phyloP scores from a whole-genome alignment of 2,888 invertebrate species.

The Metallyticus violacea region DNA sequence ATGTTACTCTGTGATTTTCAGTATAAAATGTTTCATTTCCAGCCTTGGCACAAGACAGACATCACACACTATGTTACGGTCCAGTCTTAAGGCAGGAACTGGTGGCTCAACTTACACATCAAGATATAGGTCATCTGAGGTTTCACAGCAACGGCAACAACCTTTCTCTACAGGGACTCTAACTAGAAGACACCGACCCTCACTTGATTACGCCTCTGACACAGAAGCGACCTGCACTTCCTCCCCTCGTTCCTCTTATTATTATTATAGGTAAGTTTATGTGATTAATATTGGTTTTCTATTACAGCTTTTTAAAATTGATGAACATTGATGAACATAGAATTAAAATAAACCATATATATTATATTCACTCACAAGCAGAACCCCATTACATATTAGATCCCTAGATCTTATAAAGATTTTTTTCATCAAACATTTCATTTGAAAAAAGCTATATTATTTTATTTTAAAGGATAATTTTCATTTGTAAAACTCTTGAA shows the following conservation, averaged over 20 bases:
- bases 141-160: constrained; percentile 19
- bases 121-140: constrained; percentile 11
- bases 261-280: constrained; percentile 60
- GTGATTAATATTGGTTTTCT: too few relatives aligned
- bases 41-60: constrained; percentile 57
- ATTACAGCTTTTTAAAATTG: too few relatives aligned
- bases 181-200: constrained; percentile 61
- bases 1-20: too few relatives aligned
- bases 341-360: too few relatives aligned
- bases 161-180: constrained; percentile 28
- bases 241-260: constrained; percentile 69
- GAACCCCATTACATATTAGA: too few relatives aligned
- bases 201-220: constrained; percentile 90
- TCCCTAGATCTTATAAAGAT: too few relatives aligned
- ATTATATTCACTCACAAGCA: too few relatives aligned
- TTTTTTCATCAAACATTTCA: too few relatives aligned
- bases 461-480: too few relatives aligned
- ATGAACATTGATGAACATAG: too few relatives aligned
- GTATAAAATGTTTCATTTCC: not conserved
- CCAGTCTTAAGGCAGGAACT: constrained; percentile 70
- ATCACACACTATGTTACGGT: constrained; percentile 58
- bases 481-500: too few relatives aligned
- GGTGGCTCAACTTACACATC: constrained; percentile 2
- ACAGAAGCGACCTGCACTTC: constrained; percentile 82
- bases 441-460: too few relatives aligned